A percentile compares a stretch with the other conserved stretches of the same genome.
These are phyloP conservation scores for Esox lucius DNA, from an alignment of 2,797 vertebrate species.

Conservation along the genomic window DNA sequence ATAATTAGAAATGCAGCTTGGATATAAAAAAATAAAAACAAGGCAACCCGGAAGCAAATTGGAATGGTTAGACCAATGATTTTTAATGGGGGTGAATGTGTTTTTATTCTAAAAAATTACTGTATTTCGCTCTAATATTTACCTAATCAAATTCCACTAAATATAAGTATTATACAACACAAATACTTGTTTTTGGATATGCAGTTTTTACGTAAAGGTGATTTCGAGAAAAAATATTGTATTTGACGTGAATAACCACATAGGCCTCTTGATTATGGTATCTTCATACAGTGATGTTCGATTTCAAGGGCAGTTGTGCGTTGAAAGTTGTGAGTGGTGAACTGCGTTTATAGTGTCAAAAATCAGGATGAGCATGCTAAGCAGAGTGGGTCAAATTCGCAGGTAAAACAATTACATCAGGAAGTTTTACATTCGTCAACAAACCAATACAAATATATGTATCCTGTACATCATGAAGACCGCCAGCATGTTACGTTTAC, in stretches of 20 bases:
- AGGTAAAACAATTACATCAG: conserved; percentile 66
- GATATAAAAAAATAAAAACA: background rate
- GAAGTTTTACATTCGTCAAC: background rate
- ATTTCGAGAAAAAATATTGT: background rate
- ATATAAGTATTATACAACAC: background rate
- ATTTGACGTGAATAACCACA: conserved; percentile 17
- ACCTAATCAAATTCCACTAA: background rate
- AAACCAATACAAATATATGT: background rate
- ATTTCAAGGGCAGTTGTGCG: conserved; percentile 17
- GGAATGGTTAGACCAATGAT: conserved; percentile 24
- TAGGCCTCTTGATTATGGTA: conserved; percentile 53
- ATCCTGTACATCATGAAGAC: background rate
- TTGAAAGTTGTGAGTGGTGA: background rate
- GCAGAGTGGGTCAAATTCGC: conserved; percentile 68
- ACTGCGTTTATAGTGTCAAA: background rate
- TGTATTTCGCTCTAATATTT: background rate
- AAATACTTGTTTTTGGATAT: background rate
- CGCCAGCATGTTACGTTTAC: background rate
- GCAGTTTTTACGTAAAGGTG: too few species aligned
- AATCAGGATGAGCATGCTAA: conserved; percentile 63
- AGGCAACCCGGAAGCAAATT: conserved; percentile 19
- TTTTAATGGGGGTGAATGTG: background rate
- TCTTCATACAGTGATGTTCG: conserved; percentile 54
- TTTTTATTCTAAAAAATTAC: background rate
- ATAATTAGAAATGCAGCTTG: background rate